Evolutionary conservation across 2,797 vertebrate genomes (phyloP).

Genomic region (Onychomys leucogaster): DNA sequence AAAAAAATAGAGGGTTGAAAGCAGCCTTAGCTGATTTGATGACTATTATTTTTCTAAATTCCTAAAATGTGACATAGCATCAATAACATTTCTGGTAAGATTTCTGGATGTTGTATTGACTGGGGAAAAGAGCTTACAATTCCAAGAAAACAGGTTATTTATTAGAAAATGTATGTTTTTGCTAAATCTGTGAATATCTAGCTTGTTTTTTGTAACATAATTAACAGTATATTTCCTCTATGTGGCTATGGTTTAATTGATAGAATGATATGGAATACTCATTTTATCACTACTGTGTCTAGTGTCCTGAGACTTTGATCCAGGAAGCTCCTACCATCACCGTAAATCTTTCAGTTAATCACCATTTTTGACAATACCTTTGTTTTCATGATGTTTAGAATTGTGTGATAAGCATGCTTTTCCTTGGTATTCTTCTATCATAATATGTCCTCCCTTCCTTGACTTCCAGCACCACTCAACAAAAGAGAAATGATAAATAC

Average conservation of each 20-base stretch:
- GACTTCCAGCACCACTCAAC: neutral
- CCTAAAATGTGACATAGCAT: neutral
- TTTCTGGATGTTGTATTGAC: neutral
- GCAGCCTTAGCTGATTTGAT: constrained; percentile 41
- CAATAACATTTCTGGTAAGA: constrained; percentile 23
- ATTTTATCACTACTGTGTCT: neutral
- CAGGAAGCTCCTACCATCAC: neutral
- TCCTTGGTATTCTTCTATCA: neutral
- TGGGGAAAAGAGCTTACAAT: neutral
- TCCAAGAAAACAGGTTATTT: neutral
- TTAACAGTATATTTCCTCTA: neutral
- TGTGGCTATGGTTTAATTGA: neutral
- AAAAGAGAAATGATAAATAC: neutral
- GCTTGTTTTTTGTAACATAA: constrained; percentile 1
- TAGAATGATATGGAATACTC: neutral
- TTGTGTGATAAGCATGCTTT: neutral
- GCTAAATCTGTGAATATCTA: neutral
- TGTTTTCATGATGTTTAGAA: neutral
- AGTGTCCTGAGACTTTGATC: neutral
- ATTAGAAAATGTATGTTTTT: neutral
- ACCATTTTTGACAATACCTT: neutral
- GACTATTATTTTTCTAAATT: neutral
- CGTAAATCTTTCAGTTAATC: neutral
- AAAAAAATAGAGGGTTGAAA: constrained; percentile 60
- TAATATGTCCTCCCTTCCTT: neutral